Conservation (phyloP, 2,797 vertebrate species). For the Otolemur crassicaudatus region DNA sequence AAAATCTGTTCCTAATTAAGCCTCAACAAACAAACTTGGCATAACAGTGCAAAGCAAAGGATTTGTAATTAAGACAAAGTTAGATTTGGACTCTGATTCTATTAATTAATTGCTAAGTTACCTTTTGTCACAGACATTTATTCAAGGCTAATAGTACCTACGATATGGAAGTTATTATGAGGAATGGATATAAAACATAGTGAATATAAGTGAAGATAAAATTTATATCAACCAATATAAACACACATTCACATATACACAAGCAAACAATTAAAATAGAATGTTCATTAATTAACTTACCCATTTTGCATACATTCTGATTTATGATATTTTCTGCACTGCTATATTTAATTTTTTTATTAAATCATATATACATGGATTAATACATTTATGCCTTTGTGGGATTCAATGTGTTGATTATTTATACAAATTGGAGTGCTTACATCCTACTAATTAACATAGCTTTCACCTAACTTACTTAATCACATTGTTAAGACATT, state of each 20-base stretch:
- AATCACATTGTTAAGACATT: too few species aligned
- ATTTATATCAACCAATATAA: not conserved
- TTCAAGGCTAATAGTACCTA: not conserved
- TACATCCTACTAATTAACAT: too few species aligned
- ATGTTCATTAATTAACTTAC: not conserved
- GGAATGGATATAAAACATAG: not conserved
- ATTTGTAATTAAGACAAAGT: constrained; percentile 2
- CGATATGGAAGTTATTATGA: not conserved
- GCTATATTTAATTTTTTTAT: not conserved
- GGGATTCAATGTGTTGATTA: too few species aligned
- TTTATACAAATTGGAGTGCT: too few species aligned
- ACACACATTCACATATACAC: not conserved
- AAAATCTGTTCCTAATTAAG: not conserved
- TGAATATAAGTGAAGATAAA: not conserved
- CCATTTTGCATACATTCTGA: not conserved
- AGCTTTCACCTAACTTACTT: too few species aligned
- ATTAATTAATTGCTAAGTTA: not conserved
- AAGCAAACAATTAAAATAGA: not conserved
- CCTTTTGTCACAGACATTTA: not conserved
- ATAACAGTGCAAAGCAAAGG: not conserved
- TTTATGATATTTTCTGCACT: not conserved
- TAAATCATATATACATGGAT: too few species aligned
- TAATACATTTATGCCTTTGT: too few species aligned
- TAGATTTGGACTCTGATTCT: not conserved
- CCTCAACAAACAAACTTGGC: not conserved